A percentile compares a stretch with the other conserved stretches of the same genome.
phyloP scores from a whole-genome alignment of 1,140 invertebrate species.

The Drosophila tropicalis region DNA sequence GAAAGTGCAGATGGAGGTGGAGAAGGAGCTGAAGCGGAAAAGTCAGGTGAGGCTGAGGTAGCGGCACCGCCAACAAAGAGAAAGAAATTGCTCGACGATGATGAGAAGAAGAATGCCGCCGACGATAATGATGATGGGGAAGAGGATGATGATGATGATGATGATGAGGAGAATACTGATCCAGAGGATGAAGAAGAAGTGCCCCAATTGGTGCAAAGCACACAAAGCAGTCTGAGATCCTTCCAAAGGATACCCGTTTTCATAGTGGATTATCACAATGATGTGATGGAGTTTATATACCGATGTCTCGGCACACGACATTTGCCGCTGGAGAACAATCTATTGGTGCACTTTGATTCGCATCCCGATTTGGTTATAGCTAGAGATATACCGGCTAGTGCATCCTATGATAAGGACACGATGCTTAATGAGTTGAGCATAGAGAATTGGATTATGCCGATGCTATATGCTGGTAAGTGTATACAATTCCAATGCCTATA shows the following conservation, averaged over 20 bases:
- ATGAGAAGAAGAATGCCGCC: conserved; percentile 11
- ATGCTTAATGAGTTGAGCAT: conserved; percentile 88
- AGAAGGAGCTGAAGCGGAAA: conserved; percentile 16
- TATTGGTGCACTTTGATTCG: conserved; percentile 94
- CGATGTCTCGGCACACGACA: conserved; percentile 92
- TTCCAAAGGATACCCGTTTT: conserved; percentile 88
- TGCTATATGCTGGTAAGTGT: conserved; percentile 88
- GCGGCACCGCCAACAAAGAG: conserved; percentile 63
- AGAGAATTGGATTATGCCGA: conserved; percentile 96
- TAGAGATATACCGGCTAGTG: conserved; percentile 70
- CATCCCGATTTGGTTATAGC: conserved; percentile 95
- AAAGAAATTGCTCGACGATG: conserved; percentile 40
- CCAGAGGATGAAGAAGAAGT: conserved; percentile 36
- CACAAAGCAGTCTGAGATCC: conserved; percentile 55
- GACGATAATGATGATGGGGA: conserved; percentile 1
- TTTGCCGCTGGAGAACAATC: conserved; percentile 89
- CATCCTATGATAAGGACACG: conserved; percentile 83
- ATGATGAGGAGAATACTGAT: background rate
- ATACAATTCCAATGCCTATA: too few relatives aligned
- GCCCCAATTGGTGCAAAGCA: conserved; percentile 54
- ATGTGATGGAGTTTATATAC: conserved; percentile 92
- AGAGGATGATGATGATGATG: background rate
- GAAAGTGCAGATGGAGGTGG: conserved; percentile 53
- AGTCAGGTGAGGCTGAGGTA: conserved; percentile 27
- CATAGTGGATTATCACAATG: conserved; percentile 91